These are phyloP conservation scores for Carlito syrichta DNA, from an alignment of 2,113 vertebrate species.

Conservation along the genomic window DNA sequence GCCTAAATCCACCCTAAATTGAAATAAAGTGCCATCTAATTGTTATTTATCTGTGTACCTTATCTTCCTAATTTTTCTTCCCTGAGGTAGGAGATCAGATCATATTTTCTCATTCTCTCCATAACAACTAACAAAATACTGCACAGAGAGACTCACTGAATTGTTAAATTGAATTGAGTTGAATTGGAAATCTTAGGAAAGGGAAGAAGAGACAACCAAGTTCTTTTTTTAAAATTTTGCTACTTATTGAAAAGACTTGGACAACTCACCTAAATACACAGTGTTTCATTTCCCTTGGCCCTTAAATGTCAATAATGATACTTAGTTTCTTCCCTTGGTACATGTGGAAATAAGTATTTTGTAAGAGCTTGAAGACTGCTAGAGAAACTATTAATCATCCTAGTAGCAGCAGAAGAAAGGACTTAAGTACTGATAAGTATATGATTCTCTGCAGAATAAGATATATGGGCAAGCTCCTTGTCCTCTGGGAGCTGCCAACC, in stretches of 20 bases:
- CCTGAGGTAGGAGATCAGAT: background rate
- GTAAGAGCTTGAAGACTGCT: background rate
- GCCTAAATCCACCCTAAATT: background rate
- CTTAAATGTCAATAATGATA: slow-evolving; percentile 29
- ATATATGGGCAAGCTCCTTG: background rate
- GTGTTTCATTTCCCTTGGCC: background rate
- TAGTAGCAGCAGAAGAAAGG: slow-evolving; percentile 19
- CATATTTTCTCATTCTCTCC: background rate
- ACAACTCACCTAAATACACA: background rate
- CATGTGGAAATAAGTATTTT: slow-evolving; percentile 34
- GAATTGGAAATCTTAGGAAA: background rate
- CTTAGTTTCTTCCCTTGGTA: background rate
- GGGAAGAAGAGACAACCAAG: background rate
- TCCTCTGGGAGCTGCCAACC: background rate
- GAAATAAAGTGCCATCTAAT: background rate
- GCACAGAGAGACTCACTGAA: background rate
- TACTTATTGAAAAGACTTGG: background rate
- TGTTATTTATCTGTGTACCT: background rate
- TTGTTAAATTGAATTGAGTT: background rate
- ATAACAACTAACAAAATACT: background rate
- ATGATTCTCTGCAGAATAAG: background rate
- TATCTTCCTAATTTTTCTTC: background rate
- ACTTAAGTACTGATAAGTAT: background rate
- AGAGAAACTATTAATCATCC: slow-evolving; percentile 29
- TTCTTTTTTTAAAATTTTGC: background rate